A percentile compares a stretch with the other conserved stretches of the same genome.
Evolutionary conservation across 2,888 invertebrate species (phyloP).

Genomic region (Cenopis cana): DNA sequence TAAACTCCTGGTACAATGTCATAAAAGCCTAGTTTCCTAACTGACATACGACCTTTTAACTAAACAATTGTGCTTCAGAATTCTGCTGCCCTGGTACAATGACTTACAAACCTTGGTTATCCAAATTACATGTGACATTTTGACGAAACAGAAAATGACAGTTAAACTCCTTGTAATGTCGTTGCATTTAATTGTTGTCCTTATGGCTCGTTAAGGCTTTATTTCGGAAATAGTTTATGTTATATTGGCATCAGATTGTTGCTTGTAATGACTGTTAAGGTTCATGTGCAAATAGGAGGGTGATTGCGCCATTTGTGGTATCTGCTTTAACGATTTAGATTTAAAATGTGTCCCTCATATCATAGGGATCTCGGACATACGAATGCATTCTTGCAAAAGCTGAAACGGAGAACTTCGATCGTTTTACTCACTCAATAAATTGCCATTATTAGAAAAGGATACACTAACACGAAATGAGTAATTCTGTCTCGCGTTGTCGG

Average conservation of each 20-base stretch:
- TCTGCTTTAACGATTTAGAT: not conserved
- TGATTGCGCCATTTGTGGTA: not conserved
- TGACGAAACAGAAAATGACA: conserved; percentile 31
- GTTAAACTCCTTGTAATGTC: conserved; percentile 47
- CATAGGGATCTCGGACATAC: too few species aligned
- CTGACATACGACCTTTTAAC: not conserved
- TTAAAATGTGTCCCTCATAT: too few species aligned
- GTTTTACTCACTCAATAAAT: too few species aligned
- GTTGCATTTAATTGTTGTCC: conserved; percentile 34
- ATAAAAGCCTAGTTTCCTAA: not conserved
- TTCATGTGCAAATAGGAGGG: not conserved
- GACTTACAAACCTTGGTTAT: not conserved
- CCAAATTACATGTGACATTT: conserved; percentile 1
- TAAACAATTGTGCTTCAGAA: conserved; percentile 43
- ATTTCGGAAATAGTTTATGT: conserved; percentile 7
- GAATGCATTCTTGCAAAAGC: too few species aligned
- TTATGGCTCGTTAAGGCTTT: conserved; percentile 24
- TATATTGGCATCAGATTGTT: conserved; percentile 18
- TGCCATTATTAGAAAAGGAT: too few species aligned
- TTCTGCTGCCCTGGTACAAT: conserved; percentile 11
- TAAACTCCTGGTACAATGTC: not conserved
- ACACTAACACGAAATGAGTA: too few species aligned
- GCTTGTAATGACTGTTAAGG: not conserved
- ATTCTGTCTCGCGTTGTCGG: too few species aligned
- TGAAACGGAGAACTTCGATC: too few species aligned